phyloP scores from a whole-genome alignment of 2,113 vertebrate genomes.

The Murina feae region DNA sequence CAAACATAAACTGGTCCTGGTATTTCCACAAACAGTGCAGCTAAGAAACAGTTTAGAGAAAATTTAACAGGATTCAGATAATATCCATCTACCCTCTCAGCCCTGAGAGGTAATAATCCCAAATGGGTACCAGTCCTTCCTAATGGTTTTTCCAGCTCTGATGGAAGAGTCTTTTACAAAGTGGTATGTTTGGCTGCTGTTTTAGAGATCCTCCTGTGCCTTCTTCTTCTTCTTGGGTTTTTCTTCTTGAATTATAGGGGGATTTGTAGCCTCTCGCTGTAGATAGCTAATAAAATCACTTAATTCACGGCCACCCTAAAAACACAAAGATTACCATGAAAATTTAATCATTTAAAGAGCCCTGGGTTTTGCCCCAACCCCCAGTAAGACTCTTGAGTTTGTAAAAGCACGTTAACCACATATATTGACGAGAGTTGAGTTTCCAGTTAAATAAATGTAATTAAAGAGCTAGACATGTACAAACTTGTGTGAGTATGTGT shows the following conservation, averaged over 20 bases:
- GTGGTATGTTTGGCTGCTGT: slow-evolving; percentile 47
- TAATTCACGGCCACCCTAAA: slow-evolving; percentile 95
- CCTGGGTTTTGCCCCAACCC: background rate
- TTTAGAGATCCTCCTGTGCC: slow-evolving; percentile 86
- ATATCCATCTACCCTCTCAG: slow-evolving; percentile 75
- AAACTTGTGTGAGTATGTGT: background rate
- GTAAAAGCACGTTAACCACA: background rate
- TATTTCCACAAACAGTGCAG: slow-evolving; percentile 83
- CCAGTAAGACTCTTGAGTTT: background rate
- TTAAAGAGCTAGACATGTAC: background rate
- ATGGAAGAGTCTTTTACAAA: slow-evolving; percentile 66
- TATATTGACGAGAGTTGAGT: background rate
- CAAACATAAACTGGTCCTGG: slow-evolving; percentile 81
- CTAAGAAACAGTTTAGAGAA: slow-evolving; percentile 79
- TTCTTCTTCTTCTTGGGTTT: slow-evolving; percentile 93
- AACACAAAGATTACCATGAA: slow-evolving; percentile 58
- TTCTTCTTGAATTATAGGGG: slow-evolving; percentile 89
- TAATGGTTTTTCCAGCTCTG: slow-evolving; percentile 63
- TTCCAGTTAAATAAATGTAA: slow-evolving; percentile 10
- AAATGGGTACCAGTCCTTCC: slow-evolving; percentile 69
- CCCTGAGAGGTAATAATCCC: slow-evolving; percentile 59
- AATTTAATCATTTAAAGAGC: slow-evolving; percentile 37
- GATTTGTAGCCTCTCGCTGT: slow-evolving; percentile 91
- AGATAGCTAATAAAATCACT: slow-evolving; percentile 94
- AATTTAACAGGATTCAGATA: slow-evolving; percentile 79